Conservation (phyloP, 2,797 vertebrate species). For the Echiichthys vipera region DNA sequence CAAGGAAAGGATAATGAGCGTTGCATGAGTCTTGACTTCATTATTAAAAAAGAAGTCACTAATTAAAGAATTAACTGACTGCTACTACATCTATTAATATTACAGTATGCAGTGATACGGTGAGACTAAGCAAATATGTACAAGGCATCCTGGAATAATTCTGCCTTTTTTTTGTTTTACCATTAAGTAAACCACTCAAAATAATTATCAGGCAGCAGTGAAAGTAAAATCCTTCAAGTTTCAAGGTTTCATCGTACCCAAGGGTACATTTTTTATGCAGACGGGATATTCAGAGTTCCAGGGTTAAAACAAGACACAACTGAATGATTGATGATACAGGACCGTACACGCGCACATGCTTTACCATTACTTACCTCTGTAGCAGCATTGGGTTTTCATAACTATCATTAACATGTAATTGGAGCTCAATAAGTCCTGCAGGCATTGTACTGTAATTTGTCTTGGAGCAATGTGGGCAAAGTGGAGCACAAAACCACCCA, state of each 20-base stretch:
- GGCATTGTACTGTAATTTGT: conserved; percentile 38
- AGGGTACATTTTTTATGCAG: too few species aligned
- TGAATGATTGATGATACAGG: conserved; percentile 36
- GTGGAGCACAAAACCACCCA: conserved; percentile 59
- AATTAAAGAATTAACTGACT: background rate
- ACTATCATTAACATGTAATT: conserved; percentile 64
- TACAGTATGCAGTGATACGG: background rate
- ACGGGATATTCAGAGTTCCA: too few species aligned
- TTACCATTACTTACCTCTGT: background rate
- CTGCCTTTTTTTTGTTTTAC: conserved; percentile 13
- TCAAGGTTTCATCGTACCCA: too few species aligned
- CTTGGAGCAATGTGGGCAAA: conserved; percentile 43
- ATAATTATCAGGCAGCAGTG: conserved; percentile 19
- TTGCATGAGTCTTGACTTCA: too few species aligned
- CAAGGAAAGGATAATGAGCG: background rate
- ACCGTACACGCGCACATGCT: conserved; percentile 1
- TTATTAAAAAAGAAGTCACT: background rate
- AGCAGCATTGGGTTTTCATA: conserved; percentile 16
- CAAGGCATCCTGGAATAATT: conserved; percentile 8
- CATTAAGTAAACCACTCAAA: conserved; percentile 35
- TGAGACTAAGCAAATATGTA: conserved; percentile 8
- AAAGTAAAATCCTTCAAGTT: conserved; percentile 35
- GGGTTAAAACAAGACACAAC: too few species aligned
- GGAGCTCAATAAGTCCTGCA: conserved; percentile 42
- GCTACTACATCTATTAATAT: conserved; percentile 23